Percentiles rank a stretch among this genome's conserved stretches.
Conservation (phyloP, 2,113 vertebrate genomes). For the Tiliqua scincoides region DNA sequence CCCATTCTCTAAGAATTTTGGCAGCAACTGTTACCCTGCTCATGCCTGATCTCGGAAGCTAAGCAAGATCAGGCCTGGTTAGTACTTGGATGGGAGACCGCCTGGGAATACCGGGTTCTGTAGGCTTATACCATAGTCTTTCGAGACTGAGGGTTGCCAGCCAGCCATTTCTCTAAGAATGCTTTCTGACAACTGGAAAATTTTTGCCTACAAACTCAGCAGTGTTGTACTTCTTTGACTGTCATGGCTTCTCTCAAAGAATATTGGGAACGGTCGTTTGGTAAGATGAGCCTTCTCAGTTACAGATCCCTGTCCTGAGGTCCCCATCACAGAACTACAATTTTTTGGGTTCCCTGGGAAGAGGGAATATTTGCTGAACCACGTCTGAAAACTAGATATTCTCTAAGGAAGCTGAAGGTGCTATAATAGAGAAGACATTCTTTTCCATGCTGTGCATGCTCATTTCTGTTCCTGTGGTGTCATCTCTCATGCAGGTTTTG, state of each 20-base stretch:
- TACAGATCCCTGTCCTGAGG: not conserved
- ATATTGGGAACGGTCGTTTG: not conserved
- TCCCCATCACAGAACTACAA: not conserved
- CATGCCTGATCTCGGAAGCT: too few relatives aligned
- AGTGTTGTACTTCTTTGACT: not conserved
- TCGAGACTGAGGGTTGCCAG: too few relatives aligned
- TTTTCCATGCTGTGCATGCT: not conserved
- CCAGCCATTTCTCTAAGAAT: too few relatives aligned
- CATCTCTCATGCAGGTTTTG: not conserved
- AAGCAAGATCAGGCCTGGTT: too few relatives aligned
- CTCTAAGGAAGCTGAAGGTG: not conserved
- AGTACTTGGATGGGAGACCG: too few relatives aligned
- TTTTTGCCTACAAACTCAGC: not conserved
- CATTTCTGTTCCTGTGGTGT: not conserved
- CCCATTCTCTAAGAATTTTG: not conserved
- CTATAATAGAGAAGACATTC: not conserved
- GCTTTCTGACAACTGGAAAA: not conserved
- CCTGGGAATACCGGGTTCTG: too few relatives aligned
- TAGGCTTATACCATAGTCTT: too few relatives aligned
- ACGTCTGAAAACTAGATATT: not conserved
- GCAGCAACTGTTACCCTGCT: too few relatives aligned
- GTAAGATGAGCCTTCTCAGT: not conserved
- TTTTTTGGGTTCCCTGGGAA: not conserved
- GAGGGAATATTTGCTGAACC: not conserved
- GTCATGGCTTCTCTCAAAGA: not conserved